Percentiles rank a stretch among this genome's conserved stretches.
These are phyloP conservation scores for Trilocha varians DNA, from an alignment of 2,888 invertebrate genomes.

Conservation along the genomic window DNA sequence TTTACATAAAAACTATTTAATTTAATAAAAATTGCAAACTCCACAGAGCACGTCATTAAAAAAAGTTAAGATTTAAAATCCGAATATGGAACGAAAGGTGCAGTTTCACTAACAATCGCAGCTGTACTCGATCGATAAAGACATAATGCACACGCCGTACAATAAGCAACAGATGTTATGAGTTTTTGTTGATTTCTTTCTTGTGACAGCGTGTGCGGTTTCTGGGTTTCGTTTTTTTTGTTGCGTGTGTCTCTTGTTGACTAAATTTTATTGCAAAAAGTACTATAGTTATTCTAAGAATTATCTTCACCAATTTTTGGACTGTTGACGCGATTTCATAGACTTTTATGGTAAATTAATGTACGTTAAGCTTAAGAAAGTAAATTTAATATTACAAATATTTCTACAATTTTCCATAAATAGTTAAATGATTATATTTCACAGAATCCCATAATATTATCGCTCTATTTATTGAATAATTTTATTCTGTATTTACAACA, in stretches of 20 bases:
- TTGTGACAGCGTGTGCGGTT: neutral
- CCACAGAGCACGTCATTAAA: no score
- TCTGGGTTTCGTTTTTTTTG: neutral
- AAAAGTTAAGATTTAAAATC: neutral
- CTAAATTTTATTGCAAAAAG: neutral
- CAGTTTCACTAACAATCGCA: conserved; percentile 15
- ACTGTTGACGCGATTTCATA: neutral
- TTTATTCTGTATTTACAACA: no score
- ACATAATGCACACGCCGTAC: conserved; percentile 4
- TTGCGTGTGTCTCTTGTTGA: neutral
- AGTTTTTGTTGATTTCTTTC: neutral
- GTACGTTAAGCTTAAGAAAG: no score
- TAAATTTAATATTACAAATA: no score
- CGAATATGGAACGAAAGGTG: conserved; percentile 3
- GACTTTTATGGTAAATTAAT: no score
- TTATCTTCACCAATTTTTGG: neutral
- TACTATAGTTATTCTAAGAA: no score
- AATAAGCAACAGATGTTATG: neutral
- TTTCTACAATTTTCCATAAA: no score
- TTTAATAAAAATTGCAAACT: no score
- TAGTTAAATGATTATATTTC: no score
- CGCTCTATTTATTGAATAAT: no score
- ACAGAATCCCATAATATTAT: no score
- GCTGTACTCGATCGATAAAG: conserved; percentile 27
- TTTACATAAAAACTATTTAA: no score